Conservation (phyloP, 2,888 invertebrate species). For the Lasioglossum lativentre region DNA sequence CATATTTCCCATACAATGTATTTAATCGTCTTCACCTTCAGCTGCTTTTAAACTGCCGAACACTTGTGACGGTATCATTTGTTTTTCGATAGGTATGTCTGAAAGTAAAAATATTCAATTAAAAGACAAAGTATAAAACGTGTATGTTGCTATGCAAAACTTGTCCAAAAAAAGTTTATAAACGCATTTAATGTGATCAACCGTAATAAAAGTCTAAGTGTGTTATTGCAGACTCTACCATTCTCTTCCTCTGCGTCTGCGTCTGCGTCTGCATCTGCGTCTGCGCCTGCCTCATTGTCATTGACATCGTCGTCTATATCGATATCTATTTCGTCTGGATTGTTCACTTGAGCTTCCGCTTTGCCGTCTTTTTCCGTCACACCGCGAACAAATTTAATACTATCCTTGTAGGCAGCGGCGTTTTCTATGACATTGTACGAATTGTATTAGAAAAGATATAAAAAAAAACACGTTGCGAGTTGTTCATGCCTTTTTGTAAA, state of each 20-base stretch:
- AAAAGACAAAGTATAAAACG: conserved; percentile 18
- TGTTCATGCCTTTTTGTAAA: not conserved
- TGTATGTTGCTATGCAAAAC: conserved; percentile 29
- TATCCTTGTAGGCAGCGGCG: conserved; percentile 83
- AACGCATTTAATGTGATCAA: conserved; percentile 41
- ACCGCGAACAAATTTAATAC: conserved; percentile 95
- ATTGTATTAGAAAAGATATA: conserved; percentile 12
- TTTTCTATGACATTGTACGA: conserved; percentile 61
- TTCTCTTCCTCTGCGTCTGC: conserved; percentile 84
- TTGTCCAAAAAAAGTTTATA: conserved; percentile 43
- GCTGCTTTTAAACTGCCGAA: conserved; percentile 91
- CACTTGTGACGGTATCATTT: conserved; percentile 94
- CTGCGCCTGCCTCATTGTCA: conserved; percentile 86
- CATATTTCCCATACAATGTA: conserved; percentile 20
- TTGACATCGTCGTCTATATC: conserved; percentile 90
- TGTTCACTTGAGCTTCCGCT: conserved; percentile 88
- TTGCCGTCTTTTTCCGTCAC: conserved; percentile 92
- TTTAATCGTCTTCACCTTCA: conserved; percentile 62
- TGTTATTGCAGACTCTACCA: conserved; percentile 24
- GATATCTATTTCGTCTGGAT: conserved; percentile 95
- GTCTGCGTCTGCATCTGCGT: too few relatives aligned
- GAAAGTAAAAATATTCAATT: conserved; percentile 63
- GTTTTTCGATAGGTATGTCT: conserved; percentile 92
- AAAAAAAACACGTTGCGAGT: not conserved
- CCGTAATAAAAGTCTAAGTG: conserved; percentile 41